Evolutionary conservation across 35 echinoderm and acorn worm species (phyloP), one percentile per base, ranked within the genome.

Genomic region (Apostichopus japonicus): DNA sequence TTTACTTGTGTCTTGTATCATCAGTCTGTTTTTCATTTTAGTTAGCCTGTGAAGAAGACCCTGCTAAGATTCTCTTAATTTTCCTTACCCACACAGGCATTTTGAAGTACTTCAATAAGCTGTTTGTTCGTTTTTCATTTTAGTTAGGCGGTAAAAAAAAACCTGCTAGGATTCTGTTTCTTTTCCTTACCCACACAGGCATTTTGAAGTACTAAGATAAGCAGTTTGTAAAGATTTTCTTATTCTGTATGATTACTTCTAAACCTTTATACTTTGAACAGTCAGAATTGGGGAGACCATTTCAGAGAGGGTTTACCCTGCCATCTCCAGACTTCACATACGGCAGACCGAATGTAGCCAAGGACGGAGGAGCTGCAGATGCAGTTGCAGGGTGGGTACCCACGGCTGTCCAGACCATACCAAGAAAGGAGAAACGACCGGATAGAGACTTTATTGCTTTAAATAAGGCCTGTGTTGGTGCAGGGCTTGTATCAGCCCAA

Each of bases 361-460:
- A 99, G 83, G 97, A 99, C 67, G 94, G 94, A 4, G 97, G 97
- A 17, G 97, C 95, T 80, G 81, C 95, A 5, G 97, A 96, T 56
- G 97, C 97, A 0, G 86, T 99, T 57, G 87, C 95, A 17, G 95
- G 97, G 0, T 99, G 97, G 97, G 65, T 84, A 10, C 75, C 80
- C 61, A 81, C 95, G 0, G 79, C 97, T 14, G 91, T 90, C 16
- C 93, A 90, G 17, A 67, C 91, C 0, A 59, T 95, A 0, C 90
- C 84, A 19, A 67, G 81, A 1, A 98, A 92, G 52, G 97, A 99
- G 58, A 94, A 96, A 86, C 93, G 93, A 83, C 92, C 95, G 67
- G 97, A 99, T 15, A 88, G 97, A 78, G 97, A 99, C 82, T 99
- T 99, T 77, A 86, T 99, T 72, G 97, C 97, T 13, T 80, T 99